Evolutionary conservation across 2,113 vertebrate genomes (phyloP).

Genomic region (Hyperoodon ampullatus): DNA sequence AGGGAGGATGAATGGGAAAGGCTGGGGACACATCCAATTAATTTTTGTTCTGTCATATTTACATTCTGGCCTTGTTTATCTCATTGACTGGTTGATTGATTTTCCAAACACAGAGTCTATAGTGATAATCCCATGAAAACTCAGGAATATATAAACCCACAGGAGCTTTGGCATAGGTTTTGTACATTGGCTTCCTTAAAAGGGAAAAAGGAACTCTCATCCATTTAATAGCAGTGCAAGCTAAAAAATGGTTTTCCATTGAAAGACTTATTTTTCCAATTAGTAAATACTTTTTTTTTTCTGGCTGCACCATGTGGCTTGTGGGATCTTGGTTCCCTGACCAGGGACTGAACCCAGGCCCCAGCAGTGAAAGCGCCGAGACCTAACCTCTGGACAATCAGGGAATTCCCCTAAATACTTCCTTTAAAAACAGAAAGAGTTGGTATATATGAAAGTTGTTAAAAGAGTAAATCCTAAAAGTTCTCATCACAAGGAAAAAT

Average conservation of each 20-base stretch:
- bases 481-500: background rate
- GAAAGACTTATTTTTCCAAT: background rate
- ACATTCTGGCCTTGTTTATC: background rate
- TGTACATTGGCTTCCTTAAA: background rate
- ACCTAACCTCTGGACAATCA: no score
- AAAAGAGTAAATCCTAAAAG: background rate
- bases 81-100: background rate
- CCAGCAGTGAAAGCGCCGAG: no score
- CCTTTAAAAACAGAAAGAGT: background rate
- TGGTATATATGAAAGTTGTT: background rate
- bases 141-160: background rate
- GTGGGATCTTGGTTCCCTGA: no score
- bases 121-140: background rate
- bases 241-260: background rate
- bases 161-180: background rate
- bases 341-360: no score
- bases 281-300: background rate
- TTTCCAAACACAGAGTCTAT: background rate
- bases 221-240: background rate
- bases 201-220: background rate
- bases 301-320: no score
- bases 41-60: background rate
- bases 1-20: background rate
- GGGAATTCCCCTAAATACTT: background rate
- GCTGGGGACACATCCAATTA: background rate